Evolutionary conservation across 2,113 vertebrate genomes (phyloP).

Genomic region (Euleptes europaea): DNA sequence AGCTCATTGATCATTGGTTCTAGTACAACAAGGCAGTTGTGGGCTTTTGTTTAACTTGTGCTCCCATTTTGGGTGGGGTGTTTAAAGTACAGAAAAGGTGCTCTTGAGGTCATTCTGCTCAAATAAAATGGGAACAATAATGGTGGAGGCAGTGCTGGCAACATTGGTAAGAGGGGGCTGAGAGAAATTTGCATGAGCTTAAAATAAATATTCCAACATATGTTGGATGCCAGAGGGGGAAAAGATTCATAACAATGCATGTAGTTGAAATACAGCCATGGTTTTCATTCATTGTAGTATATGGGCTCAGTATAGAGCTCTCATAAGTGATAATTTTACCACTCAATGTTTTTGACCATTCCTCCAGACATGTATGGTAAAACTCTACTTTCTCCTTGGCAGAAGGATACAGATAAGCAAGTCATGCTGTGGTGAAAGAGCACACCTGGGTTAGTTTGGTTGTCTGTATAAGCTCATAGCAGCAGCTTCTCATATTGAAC

Average conservation of each 20-base stretch:
- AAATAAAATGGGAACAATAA: slow-evolving; percentile 43
- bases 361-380: not conserved
- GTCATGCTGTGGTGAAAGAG: not conserved
- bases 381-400: not conserved
- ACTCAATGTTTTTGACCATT: not conserved
- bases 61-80: slow-evolving; percentile 52
- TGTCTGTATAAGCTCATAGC: not conserved
- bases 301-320: not conserved
- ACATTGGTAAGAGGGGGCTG: not conserved
- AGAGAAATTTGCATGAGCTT: not conserved
- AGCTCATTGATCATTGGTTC: slow-evolving; percentile 69
- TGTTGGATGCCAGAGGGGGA: not conserved
- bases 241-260: not conserved
- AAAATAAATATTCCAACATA: not conserved
- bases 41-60: slow-evolving; percentile 69
- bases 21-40: slow-evolving; percentile 63
- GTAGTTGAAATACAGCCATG: not conserved
- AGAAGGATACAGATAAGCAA: not conserved
- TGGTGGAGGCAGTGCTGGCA: slow-evolving; percentile 10
- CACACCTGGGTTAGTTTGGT: not conserved
- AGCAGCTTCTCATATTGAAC: too few relatives aligned
- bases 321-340: not conserved
- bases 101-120: slow-evolving; percentile 57
- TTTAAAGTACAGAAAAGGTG: slow-evolving; percentile 62
- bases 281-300: not conserved